A percentile compares a stretch with the other conserved stretches of the same genome.
These are phyloP conservation scores for Passer domesticus DNA, from an alignment of 2,113 vertebrate species.

Conservation along the genomic window DNA sequence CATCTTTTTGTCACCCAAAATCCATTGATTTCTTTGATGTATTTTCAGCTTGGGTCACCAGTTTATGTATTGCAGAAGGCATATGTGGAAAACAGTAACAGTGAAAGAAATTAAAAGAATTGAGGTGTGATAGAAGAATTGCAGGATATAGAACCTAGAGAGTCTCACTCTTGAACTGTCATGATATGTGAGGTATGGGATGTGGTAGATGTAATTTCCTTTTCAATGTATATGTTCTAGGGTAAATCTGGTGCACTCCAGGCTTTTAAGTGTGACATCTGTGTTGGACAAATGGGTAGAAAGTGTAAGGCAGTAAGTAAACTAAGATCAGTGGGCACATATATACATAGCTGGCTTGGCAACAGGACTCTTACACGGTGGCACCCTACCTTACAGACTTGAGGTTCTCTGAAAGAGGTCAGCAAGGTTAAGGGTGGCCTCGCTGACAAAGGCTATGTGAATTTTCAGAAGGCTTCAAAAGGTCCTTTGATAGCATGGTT, in stretches of 20 bases:
- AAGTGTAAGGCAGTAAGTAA: background rate
- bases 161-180: background rate
- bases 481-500: background rate
- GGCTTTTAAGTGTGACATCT: background rate
- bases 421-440: background rate
- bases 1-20: background rate
- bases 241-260: background rate
- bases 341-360: background rate
- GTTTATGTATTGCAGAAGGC: background rate
- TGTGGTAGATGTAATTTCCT: background rate
- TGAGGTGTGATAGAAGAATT: background rate
- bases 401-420: background rate
- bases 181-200: background rate
- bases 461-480: background rate
- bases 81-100: background rate
- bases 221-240: background rate
- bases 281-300: background rate
- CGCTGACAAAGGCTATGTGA: background rate
- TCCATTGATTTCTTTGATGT: background rate
- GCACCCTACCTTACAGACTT: background rate
- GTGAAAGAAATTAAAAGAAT: background rate
- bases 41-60: background rate
- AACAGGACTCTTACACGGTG: background rate
- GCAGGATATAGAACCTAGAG: background rate
- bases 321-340: background rate